phyloP scores from a whole-genome alignment of 2,113 vertebrate genomes.

The Brachyistius frenatus region DNA sequence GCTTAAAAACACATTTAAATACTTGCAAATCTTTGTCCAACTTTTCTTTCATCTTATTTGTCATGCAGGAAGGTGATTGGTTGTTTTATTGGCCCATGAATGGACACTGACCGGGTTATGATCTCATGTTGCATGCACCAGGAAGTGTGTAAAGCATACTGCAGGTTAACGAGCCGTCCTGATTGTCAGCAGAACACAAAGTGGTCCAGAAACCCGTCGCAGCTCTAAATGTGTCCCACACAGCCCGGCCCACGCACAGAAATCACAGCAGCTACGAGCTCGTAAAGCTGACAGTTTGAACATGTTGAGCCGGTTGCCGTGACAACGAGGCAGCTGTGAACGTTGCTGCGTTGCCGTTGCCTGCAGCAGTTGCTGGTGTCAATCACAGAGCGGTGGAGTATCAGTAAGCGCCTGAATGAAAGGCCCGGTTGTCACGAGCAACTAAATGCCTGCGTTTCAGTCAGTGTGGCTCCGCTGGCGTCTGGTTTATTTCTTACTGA shows the following conservation, averaged over 20 bases:
- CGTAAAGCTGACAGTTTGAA: slow-evolving; percentile 14
- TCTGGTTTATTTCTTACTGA: too few relatives aligned
- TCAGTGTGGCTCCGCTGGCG: too few relatives aligned
- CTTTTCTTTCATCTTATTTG: too few relatives aligned
- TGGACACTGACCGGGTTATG: not conserved
- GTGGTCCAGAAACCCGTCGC: slow-evolving; percentile 8
- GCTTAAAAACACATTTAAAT: too few relatives aligned
- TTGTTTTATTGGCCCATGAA: too few relatives aligned
- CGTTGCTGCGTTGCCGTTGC: not conserved
- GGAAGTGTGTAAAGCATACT: not conserved
- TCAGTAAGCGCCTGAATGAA: not conserved
- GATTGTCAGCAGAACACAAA: not conserved
- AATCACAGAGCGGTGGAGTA: not conserved
- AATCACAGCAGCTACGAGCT: slow-evolving; percentile 18
- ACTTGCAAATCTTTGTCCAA: too few relatives aligned
- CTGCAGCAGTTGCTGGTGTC: not conserved
- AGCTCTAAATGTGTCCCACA: slow-evolving; percentile 11
- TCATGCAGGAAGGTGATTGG: too few relatives aligned
- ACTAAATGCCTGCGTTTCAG: not conserved
- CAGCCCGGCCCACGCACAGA: slow-evolving; percentile 12
- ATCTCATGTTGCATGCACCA: slow-evolving; percentile 4
- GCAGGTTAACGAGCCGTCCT: not conserved
- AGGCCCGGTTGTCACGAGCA: not conserved
- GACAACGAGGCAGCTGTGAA: not conserved
- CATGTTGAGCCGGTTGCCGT: slow-evolving; percentile 31